These are phyloP conservation scores for Brachyhypopomus occidentalis DNA, from an alignment of 2,113 vertebrate species.

Conservation along the genomic window DNA sequence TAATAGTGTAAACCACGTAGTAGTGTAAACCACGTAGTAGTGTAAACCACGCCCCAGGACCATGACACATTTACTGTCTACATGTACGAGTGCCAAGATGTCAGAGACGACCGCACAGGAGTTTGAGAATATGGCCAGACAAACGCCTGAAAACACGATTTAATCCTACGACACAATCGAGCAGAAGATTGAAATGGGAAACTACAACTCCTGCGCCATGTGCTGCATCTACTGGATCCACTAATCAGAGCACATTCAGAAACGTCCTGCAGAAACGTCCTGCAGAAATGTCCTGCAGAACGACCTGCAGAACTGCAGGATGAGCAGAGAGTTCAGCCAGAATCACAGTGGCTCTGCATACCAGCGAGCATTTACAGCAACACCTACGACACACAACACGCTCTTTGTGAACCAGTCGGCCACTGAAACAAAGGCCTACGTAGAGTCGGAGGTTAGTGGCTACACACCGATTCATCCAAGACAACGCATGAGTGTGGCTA, in stretches of 20 bases:
- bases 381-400: background rate
- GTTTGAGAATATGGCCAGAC: background rate
- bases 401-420: conserved; percentile 23
- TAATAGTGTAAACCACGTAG: background rate
- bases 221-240: background rate
- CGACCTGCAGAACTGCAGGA: too few species aligned
- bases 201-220: background rate
- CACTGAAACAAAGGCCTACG: conserved; percentile 35
- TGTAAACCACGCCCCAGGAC: too few species aligned
- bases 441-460: conserved; percentile 19
- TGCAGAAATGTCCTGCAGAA: too few species aligned
- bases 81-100: background rate
- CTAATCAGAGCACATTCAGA: too few species aligned
- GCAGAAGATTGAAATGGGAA: background rate
- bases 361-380: background rate
- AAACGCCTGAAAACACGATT: background rate
- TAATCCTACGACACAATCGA: conserved; percentile 5
- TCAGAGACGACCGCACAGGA: background rate
- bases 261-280: too few species aligned
- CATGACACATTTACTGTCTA: background rate
- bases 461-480: conserved; percentile 25
- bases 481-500: conserved; percentile 10
- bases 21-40: too few species aligned
- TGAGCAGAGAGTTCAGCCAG: too few species aligned
- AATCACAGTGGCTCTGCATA: too few species aligned